phyloP scores from a whole-genome alignment of 2,888 invertebrate species.

The Silvanus unidentatus region DNA sequence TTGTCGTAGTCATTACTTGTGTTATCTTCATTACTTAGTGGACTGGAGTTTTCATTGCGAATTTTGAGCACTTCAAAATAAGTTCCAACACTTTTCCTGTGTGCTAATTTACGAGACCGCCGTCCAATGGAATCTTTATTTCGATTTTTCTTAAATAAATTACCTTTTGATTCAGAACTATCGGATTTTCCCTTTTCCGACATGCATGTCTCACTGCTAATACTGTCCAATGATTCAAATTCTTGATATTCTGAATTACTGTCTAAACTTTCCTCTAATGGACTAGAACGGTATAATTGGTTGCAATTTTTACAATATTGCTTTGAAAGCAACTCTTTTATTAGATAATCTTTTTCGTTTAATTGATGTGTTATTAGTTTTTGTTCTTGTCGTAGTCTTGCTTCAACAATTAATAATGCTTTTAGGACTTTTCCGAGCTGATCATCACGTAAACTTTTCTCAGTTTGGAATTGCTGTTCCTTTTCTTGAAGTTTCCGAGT shows the following conservation, averaged over 20 bases:
- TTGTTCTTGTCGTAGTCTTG: constrained; percentile 66
- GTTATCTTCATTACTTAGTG: constrained; percentile 52
- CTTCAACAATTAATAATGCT: constrained; percentile 65
- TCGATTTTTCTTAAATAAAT: constrained; percentile 34
- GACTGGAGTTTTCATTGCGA: constrained; percentile 40
- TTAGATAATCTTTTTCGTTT: constrained; percentile 65
- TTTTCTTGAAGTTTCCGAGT: constrained; percentile 55
- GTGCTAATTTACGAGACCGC: constrained; percentile 30
- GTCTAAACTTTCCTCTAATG: constrained; percentile 39
- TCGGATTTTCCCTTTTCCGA: constrained; percentile 37
- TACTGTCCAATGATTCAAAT: constrained; percentile 43
- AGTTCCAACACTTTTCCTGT: constrained; percentile 41
- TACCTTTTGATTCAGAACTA: constrained; percentile 24
- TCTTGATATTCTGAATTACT: constrained; percentile 44
- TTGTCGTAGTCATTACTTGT: constrained; percentile 49
- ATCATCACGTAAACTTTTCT: constrained; percentile 60
- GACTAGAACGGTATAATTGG: constrained; percentile 36
- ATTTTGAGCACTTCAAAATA: constrained; percentile 45
- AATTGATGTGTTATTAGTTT: constrained; percentile 63
- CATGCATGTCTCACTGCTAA: constrained; percentile 43
- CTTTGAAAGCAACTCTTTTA: constrained; percentile 56
- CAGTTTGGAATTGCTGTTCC: constrained; percentile 56
- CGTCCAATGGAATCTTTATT: constrained; percentile 34
- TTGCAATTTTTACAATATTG: constrained; percentile 45
- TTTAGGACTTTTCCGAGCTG: constrained; percentile 66